These are phyloP conservation scores for Cephus cinctus DNA, from an alignment of 1,140 invertebrate genomes.

Conservation along the genomic window DNA sequence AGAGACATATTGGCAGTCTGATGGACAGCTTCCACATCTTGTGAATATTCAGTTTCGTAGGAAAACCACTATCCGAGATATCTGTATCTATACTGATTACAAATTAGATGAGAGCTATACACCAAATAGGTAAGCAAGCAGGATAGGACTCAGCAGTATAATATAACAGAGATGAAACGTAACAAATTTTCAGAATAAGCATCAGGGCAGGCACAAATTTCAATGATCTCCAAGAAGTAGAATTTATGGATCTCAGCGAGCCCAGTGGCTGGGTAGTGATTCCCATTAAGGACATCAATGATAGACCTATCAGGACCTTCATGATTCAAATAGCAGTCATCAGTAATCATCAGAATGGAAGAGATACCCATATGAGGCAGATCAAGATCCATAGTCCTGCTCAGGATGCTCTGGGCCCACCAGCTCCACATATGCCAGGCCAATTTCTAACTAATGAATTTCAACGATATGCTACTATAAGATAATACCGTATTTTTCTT, in stretches of 20 bases:
- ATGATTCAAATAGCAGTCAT: conserved; percentile 97
- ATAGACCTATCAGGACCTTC: conserved; percentile 87
- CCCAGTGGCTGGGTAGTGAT: conserved; percentile 95
- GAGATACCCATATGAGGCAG: conserved; percentile 97
- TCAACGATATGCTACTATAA: conserved; percentile 75
- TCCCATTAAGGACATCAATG: conserved; percentile 85
- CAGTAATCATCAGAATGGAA: conserved; percentile 97
- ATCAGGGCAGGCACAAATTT: conserved; percentile 94
- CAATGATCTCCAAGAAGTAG: conserved; percentile 96
- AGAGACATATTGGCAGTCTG: conserved; percentile 99
- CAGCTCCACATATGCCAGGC: conserved; percentile 70
- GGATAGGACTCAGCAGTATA: too few relatives aligned
- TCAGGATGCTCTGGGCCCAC: conserved; percentile 67
- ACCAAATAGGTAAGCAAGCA: conserved; percentile 76
- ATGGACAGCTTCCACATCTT: conserved; percentile 95
- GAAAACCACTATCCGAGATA: conserved; percentile 93
- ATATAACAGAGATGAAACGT: too few relatives aligned
- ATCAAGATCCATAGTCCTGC: conserved; percentile 95
- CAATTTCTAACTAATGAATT: conserved; percentile 82
- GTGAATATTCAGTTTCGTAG: conserved; percentile 97
- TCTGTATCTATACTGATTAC: conserved; percentile 97
- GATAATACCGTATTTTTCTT: too few relatives aligned
- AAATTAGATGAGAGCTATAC: conserved; percentile 99
- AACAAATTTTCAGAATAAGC: conserved; percentile 82
- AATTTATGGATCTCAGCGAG: conserved; percentile 92